These are phyloP conservation scores for Philaethria dido DNA, from an alignment of 2,888 invertebrate species.

Conservation along the genomic window DNA sequence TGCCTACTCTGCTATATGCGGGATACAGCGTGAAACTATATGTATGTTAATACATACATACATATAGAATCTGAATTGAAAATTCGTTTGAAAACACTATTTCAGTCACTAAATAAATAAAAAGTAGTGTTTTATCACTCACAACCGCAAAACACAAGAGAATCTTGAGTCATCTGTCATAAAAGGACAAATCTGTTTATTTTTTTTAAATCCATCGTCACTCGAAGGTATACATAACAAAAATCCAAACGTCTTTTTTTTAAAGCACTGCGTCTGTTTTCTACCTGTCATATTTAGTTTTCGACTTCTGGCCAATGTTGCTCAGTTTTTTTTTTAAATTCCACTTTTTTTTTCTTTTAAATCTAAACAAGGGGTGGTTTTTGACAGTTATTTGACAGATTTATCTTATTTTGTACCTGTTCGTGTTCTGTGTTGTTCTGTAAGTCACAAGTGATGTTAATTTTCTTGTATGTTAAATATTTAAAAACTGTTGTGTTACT, in stretches of 20 bases:
- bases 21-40: too few species aligned
- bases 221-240: neutral
- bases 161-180: neutral
- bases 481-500: neutral
- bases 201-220: conserved; percentile 5
- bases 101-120: too few species aligned
- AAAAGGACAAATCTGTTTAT: neutral
- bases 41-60: too few species aligned
- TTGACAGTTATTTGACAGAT: conserved; percentile 18
- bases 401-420: conserved; percentile 9
- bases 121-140: too few species aligned
- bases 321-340: neutral
- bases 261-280: conserved; percentile 3
- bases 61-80: too few species aligned
- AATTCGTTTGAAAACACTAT: too few species aligned
- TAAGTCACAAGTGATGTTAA: neutral
- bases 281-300: conserved; percentile 11
- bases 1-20: too few species aligned
- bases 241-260: neutral
- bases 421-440: neutral
- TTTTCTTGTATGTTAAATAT: too few species aligned
- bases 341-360: conserved; percentile 4
- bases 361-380: conserved; percentile 7
- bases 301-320: neutral
- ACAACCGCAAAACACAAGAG: too few species aligned